These are phyloP conservation scores for Drosophila emarginata DNA, from an alignment of 2,888 invertebrate species.

Conservation along the genomic window DNA sequence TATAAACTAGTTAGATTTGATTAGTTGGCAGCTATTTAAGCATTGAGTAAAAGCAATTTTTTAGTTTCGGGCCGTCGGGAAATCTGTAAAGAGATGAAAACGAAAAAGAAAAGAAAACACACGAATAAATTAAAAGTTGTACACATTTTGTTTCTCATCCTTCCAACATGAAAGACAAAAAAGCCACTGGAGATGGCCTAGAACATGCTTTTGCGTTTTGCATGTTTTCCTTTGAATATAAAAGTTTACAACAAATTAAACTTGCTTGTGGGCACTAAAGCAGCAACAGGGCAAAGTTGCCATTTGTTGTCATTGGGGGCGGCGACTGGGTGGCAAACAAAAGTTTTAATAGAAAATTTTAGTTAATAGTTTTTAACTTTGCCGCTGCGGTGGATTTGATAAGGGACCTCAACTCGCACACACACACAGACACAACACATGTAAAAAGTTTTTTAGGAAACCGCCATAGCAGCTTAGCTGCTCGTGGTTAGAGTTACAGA, in stretches of 20 bases:
- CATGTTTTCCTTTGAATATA: slow-evolving; percentile 57
- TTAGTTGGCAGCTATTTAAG: slow-evolving; percentile 65
- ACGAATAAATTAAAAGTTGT: slow-evolving; percentile 40
- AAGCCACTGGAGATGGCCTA: slow-evolving; percentile 35
- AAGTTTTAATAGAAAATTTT: slow-evolving; percentile 76
- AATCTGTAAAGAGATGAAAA: slow-evolving; percentile 48
- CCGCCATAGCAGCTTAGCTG: slow-evolving; percentile 29
- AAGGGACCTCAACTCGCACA: slow-evolving; percentile 54
- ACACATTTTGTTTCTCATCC: slow-evolving; percentile 39
- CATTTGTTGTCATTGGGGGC: slow-evolving; percentile 28
- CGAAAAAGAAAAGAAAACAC: slow-evolving; percentile 12
- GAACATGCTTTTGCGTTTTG: slow-evolving; percentile 43
- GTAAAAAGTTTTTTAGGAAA: slow-evolving; percentile 56
- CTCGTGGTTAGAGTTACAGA: neutral
- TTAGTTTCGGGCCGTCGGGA: slow-evolving; percentile 25
- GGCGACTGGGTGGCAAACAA: slow-evolving; percentile 27
- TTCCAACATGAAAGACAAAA: slow-evolving; percentile 36
- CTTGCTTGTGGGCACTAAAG: slow-evolving; percentile 62
- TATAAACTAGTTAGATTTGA: slow-evolving; percentile 44
- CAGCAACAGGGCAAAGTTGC: slow-evolving; percentile 42
- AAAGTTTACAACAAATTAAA: slow-evolving; percentile 75
- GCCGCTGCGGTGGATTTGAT: slow-evolving; percentile 65
- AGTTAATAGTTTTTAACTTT: slow-evolving; percentile 74
- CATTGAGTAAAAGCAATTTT: slow-evolving; percentile 38
- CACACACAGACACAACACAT: slow-evolving; percentile 40